These are phyloP conservation scores for Clavelina lepadiformis DNA, from an alignment of 23 tunicate genomes.

Conservation along the genomic window DNA sequence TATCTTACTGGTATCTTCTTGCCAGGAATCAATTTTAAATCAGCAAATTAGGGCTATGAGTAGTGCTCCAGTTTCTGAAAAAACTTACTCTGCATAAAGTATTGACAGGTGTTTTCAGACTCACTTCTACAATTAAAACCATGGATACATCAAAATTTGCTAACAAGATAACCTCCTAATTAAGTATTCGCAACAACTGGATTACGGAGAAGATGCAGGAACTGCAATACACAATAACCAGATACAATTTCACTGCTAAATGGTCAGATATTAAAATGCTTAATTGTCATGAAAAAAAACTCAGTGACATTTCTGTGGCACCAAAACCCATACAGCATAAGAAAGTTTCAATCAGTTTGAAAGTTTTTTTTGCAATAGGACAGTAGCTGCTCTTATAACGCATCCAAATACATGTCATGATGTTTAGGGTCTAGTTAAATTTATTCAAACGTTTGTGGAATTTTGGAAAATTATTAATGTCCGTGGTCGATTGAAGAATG, in stretches of 20 bases:
- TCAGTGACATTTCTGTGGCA: neutral
- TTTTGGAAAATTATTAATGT: constrained; percentile 23
- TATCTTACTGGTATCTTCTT: too few relatives aligned
- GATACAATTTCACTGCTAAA: neutral
- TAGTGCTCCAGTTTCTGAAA: too few relatives aligned
- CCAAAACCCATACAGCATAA: constrained; percentile 16
- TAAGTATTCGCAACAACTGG: constrained; percentile 14
- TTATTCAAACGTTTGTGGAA: constrained; percentile 7
- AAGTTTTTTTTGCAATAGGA: constrained; percentile 11
- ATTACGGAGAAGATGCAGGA: neutral
- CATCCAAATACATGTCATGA: neutral
- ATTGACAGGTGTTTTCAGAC: too few relatives aligned
- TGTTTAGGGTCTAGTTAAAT: neutral
- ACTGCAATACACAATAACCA: neutral
- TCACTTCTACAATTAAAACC: too few relatives aligned
- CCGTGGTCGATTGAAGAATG: neutral
- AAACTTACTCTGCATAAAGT: too few relatives aligned
- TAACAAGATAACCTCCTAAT: too few relatives aligned
- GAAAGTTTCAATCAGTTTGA: constrained; percentile 1
- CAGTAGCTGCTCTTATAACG: neutral
- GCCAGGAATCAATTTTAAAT: too few relatives aligned
- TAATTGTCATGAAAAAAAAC: neutral
- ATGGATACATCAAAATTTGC: too few relatives aligned
- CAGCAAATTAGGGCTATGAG: too few relatives aligned
- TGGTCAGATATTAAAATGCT: constrained; percentile 11